These are phyloP conservation scores for Radopholus similis DNA, from an alignment of 1,140 invertebrate genomes.

Conservation along the genomic window DNA sequence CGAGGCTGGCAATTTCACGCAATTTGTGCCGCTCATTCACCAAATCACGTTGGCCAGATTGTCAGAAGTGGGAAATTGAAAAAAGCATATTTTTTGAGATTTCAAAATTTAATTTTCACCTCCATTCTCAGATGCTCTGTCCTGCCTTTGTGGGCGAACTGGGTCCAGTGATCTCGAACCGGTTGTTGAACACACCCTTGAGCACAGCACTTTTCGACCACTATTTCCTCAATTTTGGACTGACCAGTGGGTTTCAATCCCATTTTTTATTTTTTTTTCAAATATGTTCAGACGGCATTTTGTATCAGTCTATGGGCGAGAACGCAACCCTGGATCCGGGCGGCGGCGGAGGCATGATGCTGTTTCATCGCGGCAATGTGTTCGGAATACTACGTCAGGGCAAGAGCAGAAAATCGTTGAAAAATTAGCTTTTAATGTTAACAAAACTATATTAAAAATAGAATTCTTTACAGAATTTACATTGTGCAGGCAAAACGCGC, in stretches of 20 bases:
- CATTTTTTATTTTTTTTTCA: not conserved
- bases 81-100: not conserved
- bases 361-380: constrained; percentile 55
- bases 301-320: not conserved
- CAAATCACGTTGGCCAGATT: constrained; percentile 11
- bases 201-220: constrained; percentile 58
- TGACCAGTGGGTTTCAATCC: constrained; percentile 37
- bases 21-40: constrained; percentile 2
- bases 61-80: constrained; percentile 14
- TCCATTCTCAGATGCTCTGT: constrained; percentile 47
- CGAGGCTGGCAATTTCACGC: not conserved
- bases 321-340: not conserved
- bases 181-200: constrained; percentile 55
- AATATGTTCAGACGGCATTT: constrained; percentile 3
- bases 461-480: not conserved
- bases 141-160: constrained; percentile 53
- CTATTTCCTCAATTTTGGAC: constrained; percentile 58
- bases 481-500: constrained; percentile 46
- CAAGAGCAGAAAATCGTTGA: not conserved
- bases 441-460: too few species aligned
- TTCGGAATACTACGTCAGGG: constrained; percentile 58
- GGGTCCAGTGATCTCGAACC: constrained; percentile 54
- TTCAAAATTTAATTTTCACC: constrained; percentile 4
- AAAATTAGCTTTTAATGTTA: too few species aligned
- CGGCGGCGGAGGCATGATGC: constrained; percentile 30